Evolutionary conservation across 1,140 invertebrate species (phyloP), one percentile per base, ranked within the genome.

Genomic region (Penaeus japonicus): DNA sequence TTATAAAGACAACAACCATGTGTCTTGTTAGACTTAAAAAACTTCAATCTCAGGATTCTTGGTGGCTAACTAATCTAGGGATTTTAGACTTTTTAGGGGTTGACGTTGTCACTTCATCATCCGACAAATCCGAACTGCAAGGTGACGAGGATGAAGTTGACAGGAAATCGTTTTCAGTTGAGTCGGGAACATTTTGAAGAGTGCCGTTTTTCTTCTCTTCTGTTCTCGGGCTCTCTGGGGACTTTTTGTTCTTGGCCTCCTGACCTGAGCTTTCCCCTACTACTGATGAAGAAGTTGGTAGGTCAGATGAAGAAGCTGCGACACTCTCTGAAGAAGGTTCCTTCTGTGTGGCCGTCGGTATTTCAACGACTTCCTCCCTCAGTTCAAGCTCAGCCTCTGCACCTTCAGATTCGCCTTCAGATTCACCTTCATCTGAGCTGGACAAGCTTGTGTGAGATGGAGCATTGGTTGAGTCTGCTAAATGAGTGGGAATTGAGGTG

Each of bases 61-160:
- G 70, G 27, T 62, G 80, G 27, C 73, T 77, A 35, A 84, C 53
- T 84, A 88, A 78, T 59, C 87, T 88, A 47, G 87, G 87, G 62
- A 88, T 88, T 77, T 83, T 88, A 35, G 87, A 88, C 70, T 88
- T 88, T 57, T 88, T 83, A 47, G 87, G 81, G 18, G 80, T 88
- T n/a, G 87, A 83, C 65, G 65, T 77, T 24, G 65, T 78, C 39
- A 84, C 24, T 53, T 88, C 70, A n/a, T 75, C 79, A 53, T 88
- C 87, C 35, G 87, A 83, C 30, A 88, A 47, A 47, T 88, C 87
- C 53, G 80, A 84, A 18, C 65, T 24, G 35, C 54, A 57, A 27
- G 85, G 80, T 35, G 75, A 27, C 24, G 80, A 84, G 10, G 55
- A 55, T 32, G 70, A 82, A 22, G 39, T 30, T 27, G 54, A 77